Evolutionary conservation across 2,888 invertebrate genomes (phyloP).

Genomic region (Mesorhabditis belari): DNA sequence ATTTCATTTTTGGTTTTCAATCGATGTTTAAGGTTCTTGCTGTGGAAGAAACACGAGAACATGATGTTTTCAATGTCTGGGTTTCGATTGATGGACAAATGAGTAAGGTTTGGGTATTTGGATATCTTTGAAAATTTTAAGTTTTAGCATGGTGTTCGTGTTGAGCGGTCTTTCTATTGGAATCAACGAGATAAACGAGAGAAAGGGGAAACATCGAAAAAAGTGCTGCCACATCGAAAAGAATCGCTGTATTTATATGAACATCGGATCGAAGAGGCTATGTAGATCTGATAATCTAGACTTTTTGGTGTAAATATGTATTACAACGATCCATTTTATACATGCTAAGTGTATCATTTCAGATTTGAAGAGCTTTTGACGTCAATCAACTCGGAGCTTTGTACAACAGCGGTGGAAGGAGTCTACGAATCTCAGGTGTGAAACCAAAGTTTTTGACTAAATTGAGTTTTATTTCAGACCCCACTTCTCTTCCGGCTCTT

Average conservation of each 20-base stretch:
- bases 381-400: constrained; percentile 21
- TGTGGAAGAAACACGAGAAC: constrained; percentile 57
- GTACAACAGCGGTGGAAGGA: constrained; percentile 65
- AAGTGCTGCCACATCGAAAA: constrained; percentile 74
- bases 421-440: constrained; percentile 88
- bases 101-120: constrained; percentile 50
- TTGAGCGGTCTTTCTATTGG: constrained; percentile 86
- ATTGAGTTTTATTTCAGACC: constrained; percentile 56
- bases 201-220: constrained; percentile 25
- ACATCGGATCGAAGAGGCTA: constrained; percentile 78
- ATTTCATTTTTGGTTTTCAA: too few relatives aligned
- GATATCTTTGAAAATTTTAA: constrained; percentile 2
- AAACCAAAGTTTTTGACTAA: background rate
- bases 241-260: constrained; percentile 77
- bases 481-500: constrained; percentile 79
- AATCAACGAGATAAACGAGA: constrained; percentile 65
- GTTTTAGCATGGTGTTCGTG: constrained; percentile 39
- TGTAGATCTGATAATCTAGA: background rate
- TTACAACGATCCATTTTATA: constrained; percentile 57
- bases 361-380: constrained; percentile 16
- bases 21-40: constrained; percentile 10
- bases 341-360: too few relatives aligned
- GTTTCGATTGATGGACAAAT: constrained; percentile 76
- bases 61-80: constrained; percentile 83
- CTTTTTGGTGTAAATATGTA: constrained; percentile 39